Conservation (phyloP, 2,113 vertebrate species). For the Emydocephalus ijimae region DNA sequence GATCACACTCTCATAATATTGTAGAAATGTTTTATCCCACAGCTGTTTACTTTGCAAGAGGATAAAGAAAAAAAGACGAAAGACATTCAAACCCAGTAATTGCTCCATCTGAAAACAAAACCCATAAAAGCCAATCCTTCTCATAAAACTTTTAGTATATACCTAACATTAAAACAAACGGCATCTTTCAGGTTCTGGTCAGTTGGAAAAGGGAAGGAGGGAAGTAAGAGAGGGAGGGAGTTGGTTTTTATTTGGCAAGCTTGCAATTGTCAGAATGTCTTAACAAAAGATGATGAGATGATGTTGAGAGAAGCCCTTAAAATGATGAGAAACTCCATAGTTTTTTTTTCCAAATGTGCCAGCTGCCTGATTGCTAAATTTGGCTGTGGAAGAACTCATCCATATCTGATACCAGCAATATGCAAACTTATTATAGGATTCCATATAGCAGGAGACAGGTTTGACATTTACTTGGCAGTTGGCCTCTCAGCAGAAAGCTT, state of each 20-base stretch:
- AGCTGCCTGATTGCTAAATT: not conserved
- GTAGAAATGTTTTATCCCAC: not conserved
- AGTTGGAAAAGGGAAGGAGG: not conserved
- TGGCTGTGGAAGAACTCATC: not conserved
- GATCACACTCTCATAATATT: not conserved
- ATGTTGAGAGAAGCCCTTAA: not conserved
- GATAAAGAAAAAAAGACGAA: not conserved
- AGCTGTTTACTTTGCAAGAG: not conserved
- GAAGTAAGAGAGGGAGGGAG: not conserved
- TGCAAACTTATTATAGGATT: not conserved
- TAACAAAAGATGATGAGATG: not conserved
- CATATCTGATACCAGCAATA: not conserved
- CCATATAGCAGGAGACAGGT: not conserved
- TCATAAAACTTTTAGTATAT: not conserved
- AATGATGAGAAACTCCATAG: not conserved
- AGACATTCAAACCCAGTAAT: not conserved
- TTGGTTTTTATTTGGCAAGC: not conserved
- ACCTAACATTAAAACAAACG: not conserved
- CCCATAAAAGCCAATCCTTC: not conserved
- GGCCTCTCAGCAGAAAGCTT: conserved; percentile 23
- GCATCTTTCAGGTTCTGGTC: not conserved
- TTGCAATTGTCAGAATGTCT: not conserved
- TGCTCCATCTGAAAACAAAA: not conserved
- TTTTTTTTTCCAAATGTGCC: not conserved
- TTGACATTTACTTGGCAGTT: not conserved